These are phyloP conservation scores for Platerodrilus igneus DNA, from an alignment of 2,888 invertebrate genomes.

Conservation along the genomic window DNA sequence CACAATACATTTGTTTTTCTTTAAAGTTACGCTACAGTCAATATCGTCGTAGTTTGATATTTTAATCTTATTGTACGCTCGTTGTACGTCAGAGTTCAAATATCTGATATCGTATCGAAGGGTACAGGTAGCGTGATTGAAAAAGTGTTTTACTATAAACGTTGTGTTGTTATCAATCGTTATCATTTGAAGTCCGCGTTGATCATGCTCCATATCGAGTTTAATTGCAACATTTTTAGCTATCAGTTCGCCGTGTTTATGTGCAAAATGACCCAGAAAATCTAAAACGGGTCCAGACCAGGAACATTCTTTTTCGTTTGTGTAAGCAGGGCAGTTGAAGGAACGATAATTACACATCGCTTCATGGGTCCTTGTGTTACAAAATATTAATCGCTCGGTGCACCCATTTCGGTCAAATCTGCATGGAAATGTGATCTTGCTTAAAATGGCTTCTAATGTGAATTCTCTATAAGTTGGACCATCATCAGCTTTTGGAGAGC, in stretches of 20 bases:
- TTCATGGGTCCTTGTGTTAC: slow-evolving; percentile 9
- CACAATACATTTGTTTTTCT: slow-evolving; percentile 2
- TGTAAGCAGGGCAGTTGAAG: slow-evolving; percentile 7
- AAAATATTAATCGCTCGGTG: slow-evolving; percentile 1
- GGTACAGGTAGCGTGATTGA: too few relatives aligned
- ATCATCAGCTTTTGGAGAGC: slow-evolving; percentile 24
- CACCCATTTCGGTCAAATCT: slow-evolving; percentile 16
- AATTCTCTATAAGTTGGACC: slow-evolving; percentile 34
- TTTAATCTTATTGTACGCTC: slow-evolving; percentile 5
- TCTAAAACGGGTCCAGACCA: slow-evolving; percentile 8
- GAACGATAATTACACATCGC: slow-evolving; percentile 6
- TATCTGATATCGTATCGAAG: slow-evolving; percentile 8
- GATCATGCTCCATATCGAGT: neutral
- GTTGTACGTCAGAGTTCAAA: neutral
- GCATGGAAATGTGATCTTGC: slow-evolving; percentile 37
- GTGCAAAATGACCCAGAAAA: slow-evolving; percentile 4
- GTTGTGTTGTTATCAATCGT: neutral
- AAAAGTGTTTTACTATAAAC: too few relatives aligned
- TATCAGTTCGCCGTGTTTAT: neutral
- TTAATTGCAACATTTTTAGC: neutral
- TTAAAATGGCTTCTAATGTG: slow-evolving; percentile 37
- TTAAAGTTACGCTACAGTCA: slow-evolving; percentile 11
- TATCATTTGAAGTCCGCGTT: neutral
- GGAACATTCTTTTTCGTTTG: neutral
- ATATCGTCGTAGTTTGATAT: slow-evolving; percentile 8